Evolutionary conservation across 2,888 invertebrate species (phyloP).

Genomic region (Cryptus armator): DNA sequence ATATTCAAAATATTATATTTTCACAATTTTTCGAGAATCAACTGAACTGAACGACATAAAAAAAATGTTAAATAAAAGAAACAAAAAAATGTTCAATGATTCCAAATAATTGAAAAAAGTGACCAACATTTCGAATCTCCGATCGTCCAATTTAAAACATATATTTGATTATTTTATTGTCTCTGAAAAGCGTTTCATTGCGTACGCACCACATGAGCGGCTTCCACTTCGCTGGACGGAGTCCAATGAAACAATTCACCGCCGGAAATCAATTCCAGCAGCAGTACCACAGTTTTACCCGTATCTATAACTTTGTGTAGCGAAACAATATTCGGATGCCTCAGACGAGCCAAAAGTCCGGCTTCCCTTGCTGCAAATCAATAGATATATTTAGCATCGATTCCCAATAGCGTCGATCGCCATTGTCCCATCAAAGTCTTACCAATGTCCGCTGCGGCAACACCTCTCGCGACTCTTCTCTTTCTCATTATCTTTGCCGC

Average conservation of each 20-base stretch:
- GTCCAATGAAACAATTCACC: slow-evolving; percentile 89
- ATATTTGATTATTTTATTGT: too few species aligned
- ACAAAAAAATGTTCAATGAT: too few species aligned
- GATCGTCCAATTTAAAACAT: too few species aligned
- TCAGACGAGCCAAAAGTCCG: slow-evolving; percentile 86
- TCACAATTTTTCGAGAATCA: too few species aligned
- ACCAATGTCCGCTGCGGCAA: slow-evolving; percentile 87
- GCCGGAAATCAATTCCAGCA: slow-evolving; percentile 88
- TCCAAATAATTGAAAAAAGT: too few species aligned
- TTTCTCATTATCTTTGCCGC: slow-evolving; percentile 89
- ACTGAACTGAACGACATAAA: too few species aligned
- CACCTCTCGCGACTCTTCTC: slow-evolving; percentile 87
- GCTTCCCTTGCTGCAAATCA: slow-evolving; percentile 85
- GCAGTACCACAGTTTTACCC: slow-evolving; percentile 87
- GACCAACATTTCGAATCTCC: too few species aligned
- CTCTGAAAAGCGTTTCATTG: too few species aligned
- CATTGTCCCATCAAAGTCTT: slow-evolving; percentile 29
- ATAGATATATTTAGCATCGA: slow-evolving; percentile 19
- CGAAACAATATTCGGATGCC: slow-evolving; percentile 88
- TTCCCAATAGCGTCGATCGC: not conserved
- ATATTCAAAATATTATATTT: too few species aligned
- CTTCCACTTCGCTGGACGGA: slow-evolving; percentile 87
- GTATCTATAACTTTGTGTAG: slow-evolving; percentile 88
- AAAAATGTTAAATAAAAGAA: too few species aligned
- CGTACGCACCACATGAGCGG: slow-evolving; percentile 86